Evolutionary conservation across 2,113 vertebrate genomes (phyloP).

Genomic region (Nettapus auritus): DNA sequence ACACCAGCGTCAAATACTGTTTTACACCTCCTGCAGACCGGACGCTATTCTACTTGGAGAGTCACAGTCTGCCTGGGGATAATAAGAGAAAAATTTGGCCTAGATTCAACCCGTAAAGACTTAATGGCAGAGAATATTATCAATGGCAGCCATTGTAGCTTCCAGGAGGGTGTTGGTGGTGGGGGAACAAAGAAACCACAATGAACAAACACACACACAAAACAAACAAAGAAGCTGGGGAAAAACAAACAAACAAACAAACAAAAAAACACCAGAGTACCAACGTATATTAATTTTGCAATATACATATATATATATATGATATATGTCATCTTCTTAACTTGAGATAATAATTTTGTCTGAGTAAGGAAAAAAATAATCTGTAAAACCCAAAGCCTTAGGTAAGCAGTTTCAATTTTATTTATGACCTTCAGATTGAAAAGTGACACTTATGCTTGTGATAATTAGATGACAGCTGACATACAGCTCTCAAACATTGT

Average conservation of each 20-base stretch:
- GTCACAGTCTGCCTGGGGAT: background rate
- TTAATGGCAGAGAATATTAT: background rate
- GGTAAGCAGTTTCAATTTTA: background rate
- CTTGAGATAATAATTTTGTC: background rate
- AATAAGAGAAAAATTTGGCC: background rate
- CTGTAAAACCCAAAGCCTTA: background rate
- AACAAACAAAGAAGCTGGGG: no score
- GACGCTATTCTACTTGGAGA: background rate
- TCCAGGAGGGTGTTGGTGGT: background rate
- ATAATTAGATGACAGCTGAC: background rate
- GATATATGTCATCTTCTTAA: background rate
- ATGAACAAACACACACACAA: no score
- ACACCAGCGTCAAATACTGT: background rate
- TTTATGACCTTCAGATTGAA: background rate
- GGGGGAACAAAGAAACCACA: no score
- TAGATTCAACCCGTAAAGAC: background rate
- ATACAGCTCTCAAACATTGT: background rate
- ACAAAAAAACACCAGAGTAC: background rate
- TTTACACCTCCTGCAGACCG: background rate
- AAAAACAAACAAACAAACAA: background rate
- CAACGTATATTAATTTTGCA: background rate
- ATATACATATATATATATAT: background rate
- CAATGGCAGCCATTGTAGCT: background rate
- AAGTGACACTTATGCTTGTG: background rate
- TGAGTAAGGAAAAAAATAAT: background rate